Evolutionary conservation across 2,888 invertebrate species (phyloP), one percentile per base, ranked within the genome.

Genomic region (Lasioglossum malachurum): DNA sequence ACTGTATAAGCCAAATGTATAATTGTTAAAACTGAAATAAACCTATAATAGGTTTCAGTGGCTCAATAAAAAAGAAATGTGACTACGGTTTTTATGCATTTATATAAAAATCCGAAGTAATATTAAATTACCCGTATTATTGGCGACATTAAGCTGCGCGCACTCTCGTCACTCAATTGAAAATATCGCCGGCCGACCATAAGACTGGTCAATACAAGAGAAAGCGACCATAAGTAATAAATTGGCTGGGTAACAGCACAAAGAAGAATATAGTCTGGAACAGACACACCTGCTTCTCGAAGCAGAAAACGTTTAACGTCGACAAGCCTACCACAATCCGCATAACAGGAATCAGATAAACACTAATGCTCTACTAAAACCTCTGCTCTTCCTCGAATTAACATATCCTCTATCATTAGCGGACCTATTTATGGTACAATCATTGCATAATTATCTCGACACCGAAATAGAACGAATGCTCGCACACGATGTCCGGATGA

Each of bases 301-400:
- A 64, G 64, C 31, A 35, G 35, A 38, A 64, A 64, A 60, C 64
- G 27, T 38, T 60, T 41, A 38, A 38, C 69, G 38, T 38, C 38
- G 23, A 38, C 35, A 35, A 38, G 69, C 69, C 67, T 67, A 69
- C n/a, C 69, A 12, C 69, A 35, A 69, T 69, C 69, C 69, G 69
- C 35, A 12, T 10, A 69, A 41, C 41, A 23, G 38, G 38, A 69
- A 69, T 69, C 69, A 69, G 69, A 69, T 69, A 69, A 69, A 38
- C 38, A 4, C 67, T 38, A 38, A 69, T 69, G 35, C 38, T 38
- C 69, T 23, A 38, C 38, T 69, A 69, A 69, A 69, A 35, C 35
- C 38, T 69, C 69, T 35, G 67, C 35, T 67, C 19, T 67, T 69
- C 35, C 69, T n/a, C 38, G 35, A 69, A 69, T 41, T 41, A 41